These are phyloP conservation scores for Hypsibius dujardini DNA, from an alignment of 1,140 invertebrate genomes.

Conservation along the genomic window DNA sequence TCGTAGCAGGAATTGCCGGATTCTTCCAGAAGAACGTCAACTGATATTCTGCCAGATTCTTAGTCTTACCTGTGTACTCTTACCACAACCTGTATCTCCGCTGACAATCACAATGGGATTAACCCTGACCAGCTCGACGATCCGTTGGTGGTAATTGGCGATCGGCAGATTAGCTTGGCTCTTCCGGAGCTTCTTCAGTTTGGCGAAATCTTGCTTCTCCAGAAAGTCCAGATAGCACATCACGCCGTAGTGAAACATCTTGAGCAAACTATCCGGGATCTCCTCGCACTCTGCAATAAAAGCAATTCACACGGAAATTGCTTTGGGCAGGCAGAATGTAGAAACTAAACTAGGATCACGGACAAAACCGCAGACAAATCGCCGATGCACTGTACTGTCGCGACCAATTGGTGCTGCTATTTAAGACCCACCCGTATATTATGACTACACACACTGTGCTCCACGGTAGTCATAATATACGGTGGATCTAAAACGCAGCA, in stretches of 20 bases:
- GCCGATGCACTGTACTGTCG: no score
- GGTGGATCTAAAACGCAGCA: no score
- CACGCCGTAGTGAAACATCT: slow-evolving; percentile 34
- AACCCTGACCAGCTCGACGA: slow-evolving; percentile 48
- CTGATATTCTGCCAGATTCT: no score
- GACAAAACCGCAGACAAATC: no score
- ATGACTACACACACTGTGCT: no score
- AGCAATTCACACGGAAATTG: not conserved
- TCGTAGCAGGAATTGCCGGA: not conserved
- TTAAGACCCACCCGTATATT: no score
- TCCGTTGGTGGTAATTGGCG: slow-evolving; percentile 51
- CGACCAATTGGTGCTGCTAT: no score
- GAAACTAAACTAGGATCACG: no score
- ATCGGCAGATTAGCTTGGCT: slow-evolving; percentile 70
- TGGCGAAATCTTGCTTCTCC: slow-evolving; percentile 69
- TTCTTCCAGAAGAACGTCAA: no score
- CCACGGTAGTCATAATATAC: no score
- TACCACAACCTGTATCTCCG: slow-evolving; percentile 54
- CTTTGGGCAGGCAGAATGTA: no score
- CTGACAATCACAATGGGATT: slow-evolving; percentile 54
- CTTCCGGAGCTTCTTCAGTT: slow-evolving; percentile 59
- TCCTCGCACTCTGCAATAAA: slow-evolving; percentile 12
- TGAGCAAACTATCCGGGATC: slow-evolving; percentile 23
- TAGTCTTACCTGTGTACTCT: slow-evolving; percentile 63
- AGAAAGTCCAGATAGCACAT: slow-evolving; percentile 70